Conservation (phyloP, 2,888 invertebrate genomes). For the Hanleya hanleyi region DNA sequence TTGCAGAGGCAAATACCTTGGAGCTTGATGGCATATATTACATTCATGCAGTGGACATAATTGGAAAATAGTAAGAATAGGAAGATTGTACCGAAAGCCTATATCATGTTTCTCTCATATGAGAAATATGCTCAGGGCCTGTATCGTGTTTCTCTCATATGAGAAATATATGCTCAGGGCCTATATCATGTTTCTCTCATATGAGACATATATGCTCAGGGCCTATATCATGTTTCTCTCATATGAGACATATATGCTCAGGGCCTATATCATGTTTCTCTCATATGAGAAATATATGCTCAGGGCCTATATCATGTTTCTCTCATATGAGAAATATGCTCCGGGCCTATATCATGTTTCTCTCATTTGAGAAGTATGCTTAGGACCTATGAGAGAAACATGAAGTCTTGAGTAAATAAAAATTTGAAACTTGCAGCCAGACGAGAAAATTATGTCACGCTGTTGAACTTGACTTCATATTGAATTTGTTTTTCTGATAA, state of each 20-base stretch:
- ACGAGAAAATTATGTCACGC: no score
- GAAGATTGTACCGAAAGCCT: no score
- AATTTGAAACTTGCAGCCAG: no score
- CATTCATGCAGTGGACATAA: no score
- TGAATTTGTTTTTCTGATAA: no score
- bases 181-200: neutral
- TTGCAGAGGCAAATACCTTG: no score
- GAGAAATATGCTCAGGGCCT: neutral
- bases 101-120: no score
- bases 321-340: neutral
- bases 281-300: neutral
- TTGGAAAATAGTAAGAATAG: no score
- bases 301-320: neutral
- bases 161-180: neutral
- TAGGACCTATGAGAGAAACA: neutral
- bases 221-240: neutral
- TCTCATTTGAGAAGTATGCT: neutral
- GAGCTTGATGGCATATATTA: no score
- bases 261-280: neutral
- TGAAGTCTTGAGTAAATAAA: no score
- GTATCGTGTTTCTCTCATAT: neutral
- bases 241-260: neutral
- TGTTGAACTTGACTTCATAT: no score
- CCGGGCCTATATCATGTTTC: neutral
- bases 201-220: neutral